Evolutionary conservation across 2,797 vertebrate species (phyloP).

Genomic region (Lacerta agilis): DNA sequence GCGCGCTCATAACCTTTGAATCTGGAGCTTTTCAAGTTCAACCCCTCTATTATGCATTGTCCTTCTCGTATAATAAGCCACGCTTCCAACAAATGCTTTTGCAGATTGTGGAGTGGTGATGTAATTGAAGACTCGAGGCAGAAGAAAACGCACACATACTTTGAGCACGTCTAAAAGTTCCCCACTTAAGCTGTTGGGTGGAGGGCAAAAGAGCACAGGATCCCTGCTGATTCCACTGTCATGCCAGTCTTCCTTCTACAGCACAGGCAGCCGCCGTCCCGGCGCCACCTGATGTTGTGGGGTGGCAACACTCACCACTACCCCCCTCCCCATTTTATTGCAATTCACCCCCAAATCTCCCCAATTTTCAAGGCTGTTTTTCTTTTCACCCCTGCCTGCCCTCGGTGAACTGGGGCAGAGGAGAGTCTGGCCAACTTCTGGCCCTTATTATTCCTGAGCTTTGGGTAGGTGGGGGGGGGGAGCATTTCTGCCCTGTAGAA

Average conservation of each 20-base stretch:
- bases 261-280: no score
- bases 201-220: background rate
- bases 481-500: background rate
- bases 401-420: no score
- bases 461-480: no score
- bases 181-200: background rate
- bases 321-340: no score
- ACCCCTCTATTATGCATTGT: slow-evolving; percentile 44
- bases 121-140: slow-evolving; percentile 23
- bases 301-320: no score
- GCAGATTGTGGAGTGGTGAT: background rate
- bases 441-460: background rate
- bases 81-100: slow-evolving; percentile 28
- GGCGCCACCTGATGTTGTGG: no score
- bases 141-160: slow-evolving; percentile 20
- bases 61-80: slow-evolving; percentile 23
- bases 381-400: no score
- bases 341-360: no score
- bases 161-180: background rate
- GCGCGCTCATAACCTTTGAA: background rate
- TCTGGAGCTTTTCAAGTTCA: slow-evolving; percentile 17
- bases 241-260: no score
- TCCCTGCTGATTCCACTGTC: no score
- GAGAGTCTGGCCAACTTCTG: no score
- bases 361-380: no score